Base-by-base conservation (phyloP, 2,888 invertebrate species). In the Disparrhopalites patrizii region DNA sequence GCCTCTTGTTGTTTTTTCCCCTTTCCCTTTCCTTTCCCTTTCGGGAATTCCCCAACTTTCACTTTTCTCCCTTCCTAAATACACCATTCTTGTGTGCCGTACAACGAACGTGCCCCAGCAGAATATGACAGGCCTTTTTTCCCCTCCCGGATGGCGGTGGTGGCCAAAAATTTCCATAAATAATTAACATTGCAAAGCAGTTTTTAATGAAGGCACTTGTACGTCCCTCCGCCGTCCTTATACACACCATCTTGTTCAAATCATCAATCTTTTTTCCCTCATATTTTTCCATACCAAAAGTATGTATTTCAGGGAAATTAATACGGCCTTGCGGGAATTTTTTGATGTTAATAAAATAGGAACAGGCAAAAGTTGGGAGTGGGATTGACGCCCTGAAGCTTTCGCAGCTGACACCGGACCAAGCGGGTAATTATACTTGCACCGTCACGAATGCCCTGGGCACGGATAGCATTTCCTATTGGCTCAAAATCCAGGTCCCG, bases 381-480 rank as follows among this genome's bases (percentile, higher is more conserved):
- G 71, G 69, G 47, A 69, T 70, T 51, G 72, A 70, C 47, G 70
- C 72, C 50, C 70, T 74, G 64, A 73, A 70, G 62, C 60, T 74
- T 56, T 64, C 57, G 47, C 70, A 70, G 57, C 69, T 73, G 62
- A 69, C 66, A 57, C 65, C 70, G 30, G 85, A 86, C 25, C 93
- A 94, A 79, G 89, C 89, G 74, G 93, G 91, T 15, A 93, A 93
- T 81, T 95, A 93, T 79, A 91, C 92, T 0, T 95, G 94, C 78
- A 82, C 84, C 36, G 92, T 92, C 0, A 90, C 91, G 77, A 94
- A 95, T 78, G 83, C 84, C 10, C 87, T 90, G 80, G 92, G 92
- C 1, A 85, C 85, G 63, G 93, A 92, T 79, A 88, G 89, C 76
- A 90, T 93, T 68, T 85, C 87, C 0, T 92, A 92, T 79, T 85